phyloP scores from a whole-genome alignment of 2,888 invertebrate genomes.

The Drosophila paranaensis region DNA sequence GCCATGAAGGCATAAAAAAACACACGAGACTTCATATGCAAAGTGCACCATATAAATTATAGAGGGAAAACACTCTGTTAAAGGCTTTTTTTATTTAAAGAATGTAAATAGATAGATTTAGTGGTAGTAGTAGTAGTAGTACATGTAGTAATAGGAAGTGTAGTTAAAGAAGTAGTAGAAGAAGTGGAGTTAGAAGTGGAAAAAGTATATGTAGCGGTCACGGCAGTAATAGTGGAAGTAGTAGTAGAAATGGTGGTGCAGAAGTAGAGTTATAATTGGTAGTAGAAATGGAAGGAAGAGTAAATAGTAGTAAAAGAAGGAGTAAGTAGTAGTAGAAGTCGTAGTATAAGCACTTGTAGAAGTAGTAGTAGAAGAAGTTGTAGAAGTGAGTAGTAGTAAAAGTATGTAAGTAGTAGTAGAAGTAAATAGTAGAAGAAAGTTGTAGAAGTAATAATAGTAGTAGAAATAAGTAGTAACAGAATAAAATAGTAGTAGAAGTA shows the following conservation, averaged over 20 bases:
- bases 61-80: background rate
- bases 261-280: background rate
- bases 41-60: constrained; percentile 1
- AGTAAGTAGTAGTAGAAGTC: background rate
- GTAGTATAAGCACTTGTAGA: background rate
- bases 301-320: background rate
- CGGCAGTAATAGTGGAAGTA: background rate
- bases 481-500: background rate
- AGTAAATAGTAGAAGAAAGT: background rate
- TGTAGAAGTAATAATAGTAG: background rate
- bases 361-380: background rate
- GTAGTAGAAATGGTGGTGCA: background rate
- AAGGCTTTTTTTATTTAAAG: background rate
- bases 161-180: background rate
- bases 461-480: background rate
- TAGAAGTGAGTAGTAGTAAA: background rate
- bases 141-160: background rate
- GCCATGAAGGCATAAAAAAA: background rate
- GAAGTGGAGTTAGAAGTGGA: too few relatives aligned
- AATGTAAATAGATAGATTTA: background rate
- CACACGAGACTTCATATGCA: constrained; percentile 11
- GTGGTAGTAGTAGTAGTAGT: background rate
- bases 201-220: too few relatives aligned
- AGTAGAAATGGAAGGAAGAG: background rate
- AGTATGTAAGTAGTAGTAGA: background rate